These are phyloP conservation scores for Nymphalis io DNA, from an alignment of 1,140 invertebrate species.

Conservation along the genomic window DNA sequence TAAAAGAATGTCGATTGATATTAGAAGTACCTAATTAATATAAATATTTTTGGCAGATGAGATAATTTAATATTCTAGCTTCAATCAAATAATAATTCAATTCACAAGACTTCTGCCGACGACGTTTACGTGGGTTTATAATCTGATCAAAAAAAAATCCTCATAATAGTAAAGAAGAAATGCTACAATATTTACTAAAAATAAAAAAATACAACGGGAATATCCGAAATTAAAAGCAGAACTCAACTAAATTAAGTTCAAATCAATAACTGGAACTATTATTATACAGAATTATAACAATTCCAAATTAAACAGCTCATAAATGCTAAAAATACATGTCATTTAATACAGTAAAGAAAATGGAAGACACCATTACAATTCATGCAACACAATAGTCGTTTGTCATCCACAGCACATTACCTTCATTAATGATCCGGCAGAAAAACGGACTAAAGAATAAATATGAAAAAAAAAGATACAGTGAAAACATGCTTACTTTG, in stretches of 20 bases:
- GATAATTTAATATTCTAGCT: not conserved
- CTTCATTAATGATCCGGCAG: not conserved
- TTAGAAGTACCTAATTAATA: too few species aligned
- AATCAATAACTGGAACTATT: not conserved
- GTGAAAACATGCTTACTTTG: not conserved
- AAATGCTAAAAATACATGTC: not conserved
- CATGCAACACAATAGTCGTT: not conserved
- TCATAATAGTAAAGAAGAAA: too few species aligned
- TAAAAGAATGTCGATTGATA: too few species aligned
- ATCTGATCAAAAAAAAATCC: not conserved
- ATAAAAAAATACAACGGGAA: too few species aligned
- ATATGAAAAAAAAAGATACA: not conserved
- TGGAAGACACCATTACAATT: not conserved
- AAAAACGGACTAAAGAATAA: not conserved
- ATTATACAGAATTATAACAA: not conserved
- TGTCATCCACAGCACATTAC: slow-evolving; percentile 1
- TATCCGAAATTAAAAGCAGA: too few species aligned
- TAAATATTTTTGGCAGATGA: not conserved
- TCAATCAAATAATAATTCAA: not conserved
- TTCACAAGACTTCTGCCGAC: not conserved
- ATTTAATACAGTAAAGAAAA: not conserved
- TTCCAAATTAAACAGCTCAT: not conserved
- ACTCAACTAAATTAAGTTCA: too few species aligned
- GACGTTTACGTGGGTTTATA: not conserved
- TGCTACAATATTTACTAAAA: too few species aligned